phyloP scores from a whole-genome alignment of 1,140 invertebrate species.

The Drosophila kikkawai region DNA sequence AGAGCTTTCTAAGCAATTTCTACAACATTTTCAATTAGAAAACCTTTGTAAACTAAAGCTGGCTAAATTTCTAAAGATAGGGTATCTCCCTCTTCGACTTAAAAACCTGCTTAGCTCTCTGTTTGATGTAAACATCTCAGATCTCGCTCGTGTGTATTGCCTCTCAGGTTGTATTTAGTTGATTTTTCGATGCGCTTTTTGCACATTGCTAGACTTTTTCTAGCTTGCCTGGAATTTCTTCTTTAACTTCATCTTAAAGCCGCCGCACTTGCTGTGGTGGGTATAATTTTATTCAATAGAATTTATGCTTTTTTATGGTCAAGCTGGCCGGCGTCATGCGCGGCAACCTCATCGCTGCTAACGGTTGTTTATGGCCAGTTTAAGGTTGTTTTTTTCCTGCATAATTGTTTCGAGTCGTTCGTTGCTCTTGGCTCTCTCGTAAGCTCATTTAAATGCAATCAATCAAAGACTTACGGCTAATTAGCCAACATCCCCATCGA shows the following conservation, averaged over 20 bases:
- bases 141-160: slow-evolving; percentile 1
- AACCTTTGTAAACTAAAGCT: no score
- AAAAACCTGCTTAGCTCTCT: neutral
- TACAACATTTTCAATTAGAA: no score
- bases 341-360: slow-evolving; percentile 50
- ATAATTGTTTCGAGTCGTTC: slow-evolving; percentile 40
- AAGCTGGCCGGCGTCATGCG: slow-evolving; percentile 54
- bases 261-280: slow-evolving; percentile 6
- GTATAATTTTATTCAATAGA: slow-evolving; percentile 69
- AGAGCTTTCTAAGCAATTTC: no score
- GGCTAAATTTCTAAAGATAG: neutral
- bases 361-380: slow-evolving; percentile 56
- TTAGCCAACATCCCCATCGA: slow-evolving; percentile 1
- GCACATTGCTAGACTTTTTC: slow-evolving; percentile 66
- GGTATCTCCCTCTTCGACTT: neutral
- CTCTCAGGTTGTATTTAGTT: slow-evolving; percentile 25
- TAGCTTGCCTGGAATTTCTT: slow-evolving; percentile 36
- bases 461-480: slow-evolving; percentile 41
- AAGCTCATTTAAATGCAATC: slow-evolving; percentile 54
- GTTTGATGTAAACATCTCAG: slow-evolving; percentile 34
- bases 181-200: slow-evolving; percentile 72
- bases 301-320: slow-evolving; percentile 69
- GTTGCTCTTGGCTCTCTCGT: slow-evolving; percentile 16
- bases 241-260: neutral
- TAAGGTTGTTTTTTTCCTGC: slow-evolving; percentile 44